Base-by-base conservation (phyloP, 2,888 invertebrate species). In the Bellardia pandia region DNA sequence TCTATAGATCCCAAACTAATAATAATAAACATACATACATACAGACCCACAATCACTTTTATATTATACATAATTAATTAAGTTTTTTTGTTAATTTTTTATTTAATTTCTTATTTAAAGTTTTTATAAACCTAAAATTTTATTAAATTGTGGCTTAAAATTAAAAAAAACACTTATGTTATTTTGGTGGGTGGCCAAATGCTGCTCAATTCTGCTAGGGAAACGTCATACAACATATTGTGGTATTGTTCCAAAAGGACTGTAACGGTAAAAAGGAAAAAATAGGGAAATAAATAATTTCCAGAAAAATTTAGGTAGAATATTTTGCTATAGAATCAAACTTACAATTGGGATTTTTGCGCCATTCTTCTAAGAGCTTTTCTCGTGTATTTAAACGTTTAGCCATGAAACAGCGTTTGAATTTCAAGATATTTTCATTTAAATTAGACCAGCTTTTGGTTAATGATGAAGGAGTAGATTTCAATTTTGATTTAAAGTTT, bases 381-480 rank as follows among this genome's bases (percentile, higher is more conserved):
- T 95, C 94, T 87, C 94, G 96, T 0, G 94, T 95, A 89, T 96
- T 95, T 0, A 96, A 95, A 86, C 96, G 94, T 89, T 95, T 95
- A 7, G 94, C 93, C 0, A 96, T 93, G 7, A 99, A 93, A 0
- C 95, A 95, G 89, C 96, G 96, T 71, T 98, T 94, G 14, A 99
- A 93, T 0, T 94, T 93, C 89, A 97, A 96, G 0, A 98, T 97
- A 76, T 97, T 94, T 0, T 97, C 96, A 92, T 98, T 97, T 62
- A 98, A 95, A 93, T 96, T 97, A 0, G 98, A 97, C 98, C 99
- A 99, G 14, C 96, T 95, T 92, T 98, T 98, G 1, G 96, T 95
- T 95, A 99, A 96, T 0, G 97, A 97, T 0, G 95, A 95, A 0
- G 99, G 98, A 0, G 96, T 95, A 0, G 97, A 96, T 23, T 98